phyloP scores from a whole-genome alignment of 23 tunicate genomes.

The Diplosoma virens region DNA sequence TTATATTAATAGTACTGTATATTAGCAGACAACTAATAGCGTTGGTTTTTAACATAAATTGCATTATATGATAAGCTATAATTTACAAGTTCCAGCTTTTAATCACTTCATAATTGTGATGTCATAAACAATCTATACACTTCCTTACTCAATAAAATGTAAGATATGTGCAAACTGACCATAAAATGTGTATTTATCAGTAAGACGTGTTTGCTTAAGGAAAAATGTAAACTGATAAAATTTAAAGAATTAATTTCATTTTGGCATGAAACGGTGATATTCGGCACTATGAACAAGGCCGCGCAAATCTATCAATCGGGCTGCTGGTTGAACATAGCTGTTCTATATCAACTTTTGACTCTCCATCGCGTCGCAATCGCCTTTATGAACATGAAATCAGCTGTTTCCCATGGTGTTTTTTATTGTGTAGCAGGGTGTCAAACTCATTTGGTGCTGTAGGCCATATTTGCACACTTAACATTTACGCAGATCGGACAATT shows the following conservation, averaged over 20 bases:
- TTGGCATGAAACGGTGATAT: background rate
- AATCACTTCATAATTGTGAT: background rate
- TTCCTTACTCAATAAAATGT: background rate
- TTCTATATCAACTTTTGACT: background rate
- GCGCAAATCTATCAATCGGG: background rate
- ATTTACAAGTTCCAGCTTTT: background rate
- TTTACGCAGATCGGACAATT: no score
- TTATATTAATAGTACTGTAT: no score
- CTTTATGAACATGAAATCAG: no score
- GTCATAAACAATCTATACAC: background rate
- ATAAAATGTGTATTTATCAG: no score
- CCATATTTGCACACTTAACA: no score
- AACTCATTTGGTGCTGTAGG: no score
- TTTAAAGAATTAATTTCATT: background rate
- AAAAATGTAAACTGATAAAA: background rate
- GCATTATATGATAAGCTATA: background rate
- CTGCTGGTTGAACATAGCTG: background rate
- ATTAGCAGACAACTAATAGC: background rate
- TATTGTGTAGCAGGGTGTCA: no score
- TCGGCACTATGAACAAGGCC: background rate
- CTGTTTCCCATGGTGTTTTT: no score
- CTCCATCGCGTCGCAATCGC: no score
- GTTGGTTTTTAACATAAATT: background rate
- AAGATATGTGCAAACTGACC: no score
- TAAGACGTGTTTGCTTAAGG: background rate